Percentiles rank a stretch among this genome's conserved stretches.
Evolutionary conservation across 2,113 vertebrate genomes (phyloP).

Genomic region (Tachycineta bicolor): DNA sequence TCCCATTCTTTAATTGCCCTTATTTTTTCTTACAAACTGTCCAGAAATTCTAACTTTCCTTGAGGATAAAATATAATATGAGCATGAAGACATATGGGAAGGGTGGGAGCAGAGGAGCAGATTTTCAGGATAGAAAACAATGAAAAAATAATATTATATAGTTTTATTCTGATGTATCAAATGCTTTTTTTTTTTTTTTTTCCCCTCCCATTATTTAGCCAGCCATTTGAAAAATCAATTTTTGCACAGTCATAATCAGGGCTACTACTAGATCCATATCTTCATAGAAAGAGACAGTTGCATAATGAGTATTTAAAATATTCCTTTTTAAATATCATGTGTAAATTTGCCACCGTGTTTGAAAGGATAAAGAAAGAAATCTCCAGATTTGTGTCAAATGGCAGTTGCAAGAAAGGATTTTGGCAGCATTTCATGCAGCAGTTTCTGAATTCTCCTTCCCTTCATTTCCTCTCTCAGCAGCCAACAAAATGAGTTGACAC

Average conservation of each 20-base stretch:
- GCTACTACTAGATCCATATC: not conserved
- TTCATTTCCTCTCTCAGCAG: slow-evolving; percentile 51
- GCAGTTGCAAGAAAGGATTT: not conserved
- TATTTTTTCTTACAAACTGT: not conserved
- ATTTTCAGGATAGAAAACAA: not conserved
- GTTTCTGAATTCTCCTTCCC: not conserved
- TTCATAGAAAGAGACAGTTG: not conserved
- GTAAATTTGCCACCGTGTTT: not conserved
- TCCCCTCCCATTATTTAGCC: not conserved
- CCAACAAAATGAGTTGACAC: slow-evolving; percentile 67
- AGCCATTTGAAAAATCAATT: not conserved
- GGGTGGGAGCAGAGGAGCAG: not conserved
- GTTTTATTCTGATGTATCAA: not conserved
- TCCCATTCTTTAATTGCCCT: not conserved
- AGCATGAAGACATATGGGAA: not conserved
- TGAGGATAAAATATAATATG: not conserved
- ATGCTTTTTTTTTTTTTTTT: not conserved
- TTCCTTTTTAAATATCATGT: not conserved
- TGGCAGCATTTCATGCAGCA: not conserved
- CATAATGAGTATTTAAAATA: not conserved
- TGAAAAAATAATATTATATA: not conserved
- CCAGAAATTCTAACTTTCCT: not conserved
- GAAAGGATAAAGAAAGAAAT: not conserved
- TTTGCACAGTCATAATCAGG: not conserved
- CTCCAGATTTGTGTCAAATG: not conserved